Evolutionary conservation across 2,113 vertebrate species (phyloP).

Genomic region (Bombycilla garrulus): DNA sequence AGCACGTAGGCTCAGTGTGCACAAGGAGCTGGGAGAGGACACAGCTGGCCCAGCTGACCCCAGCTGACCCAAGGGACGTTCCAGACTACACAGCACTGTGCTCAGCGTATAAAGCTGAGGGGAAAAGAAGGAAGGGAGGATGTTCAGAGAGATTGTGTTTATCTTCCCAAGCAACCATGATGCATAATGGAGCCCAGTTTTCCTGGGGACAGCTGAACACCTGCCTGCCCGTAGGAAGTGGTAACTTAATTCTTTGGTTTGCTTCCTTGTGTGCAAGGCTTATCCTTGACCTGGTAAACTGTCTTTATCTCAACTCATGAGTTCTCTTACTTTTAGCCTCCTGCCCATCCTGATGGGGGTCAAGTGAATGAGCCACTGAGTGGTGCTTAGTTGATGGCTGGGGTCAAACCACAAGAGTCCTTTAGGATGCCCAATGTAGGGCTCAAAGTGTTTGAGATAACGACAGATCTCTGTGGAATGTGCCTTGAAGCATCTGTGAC

Average conservation of each 20-base stretch:
- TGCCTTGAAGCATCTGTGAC: neutral
- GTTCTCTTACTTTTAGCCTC: neutral
- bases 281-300: neutral
- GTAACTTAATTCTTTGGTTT: neutral
- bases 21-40: neutral
- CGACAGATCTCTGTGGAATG: neutral
- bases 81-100: neutral
- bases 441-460: neutral
- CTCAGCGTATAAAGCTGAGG: neutral
- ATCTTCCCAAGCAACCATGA: neutral
- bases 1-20: neutral
- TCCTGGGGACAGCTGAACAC: neutral
- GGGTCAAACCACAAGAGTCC: neutral
- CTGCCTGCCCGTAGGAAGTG: neutral
- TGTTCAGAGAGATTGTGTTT: neutral
- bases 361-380: neutral
- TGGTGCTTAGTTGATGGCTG: neutral
- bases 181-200: rapidly evolving
- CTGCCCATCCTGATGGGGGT: neutral
- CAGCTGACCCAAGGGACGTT: neutral
- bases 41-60: neutral
- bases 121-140: neutral
- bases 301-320: neutral
- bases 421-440: neutral
- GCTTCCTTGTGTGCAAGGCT: neutral